These are phyloP conservation scores for Eutolmus rufibarbis DNA, from an alignment of 2,888 invertebrate species.

Conservation along the genomic window DNA sequence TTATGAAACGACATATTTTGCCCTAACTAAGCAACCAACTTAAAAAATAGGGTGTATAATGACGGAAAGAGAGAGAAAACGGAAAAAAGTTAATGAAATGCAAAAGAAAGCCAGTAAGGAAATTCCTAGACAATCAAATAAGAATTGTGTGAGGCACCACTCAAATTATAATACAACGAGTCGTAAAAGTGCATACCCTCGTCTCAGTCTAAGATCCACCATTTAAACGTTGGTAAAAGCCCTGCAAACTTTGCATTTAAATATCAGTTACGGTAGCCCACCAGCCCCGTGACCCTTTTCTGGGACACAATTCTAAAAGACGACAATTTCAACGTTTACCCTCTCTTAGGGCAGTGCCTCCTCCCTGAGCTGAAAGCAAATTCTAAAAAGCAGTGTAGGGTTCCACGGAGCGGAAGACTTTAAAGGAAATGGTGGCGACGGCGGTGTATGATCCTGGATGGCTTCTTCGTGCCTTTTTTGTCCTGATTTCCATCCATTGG, in stretches of 20 bases:
- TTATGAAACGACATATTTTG: too few relatives aligned
- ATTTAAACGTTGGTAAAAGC: neutral
- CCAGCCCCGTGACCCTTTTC: neutral
- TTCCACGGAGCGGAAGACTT: neutral
- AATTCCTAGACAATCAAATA: neutral
- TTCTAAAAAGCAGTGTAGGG: neutral
- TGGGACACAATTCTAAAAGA: neutral
- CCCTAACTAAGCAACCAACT: too few relatives aligned
- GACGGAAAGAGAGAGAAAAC: neutral
- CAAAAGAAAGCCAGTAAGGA: neutral
- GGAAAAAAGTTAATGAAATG: too few relatives aligned
- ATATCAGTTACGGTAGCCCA: neutral
- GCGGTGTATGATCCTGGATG: neutral
- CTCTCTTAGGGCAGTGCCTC: neutral
- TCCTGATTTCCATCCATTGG: neutral
- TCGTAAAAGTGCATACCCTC: neutral
- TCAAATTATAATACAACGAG: neutral
- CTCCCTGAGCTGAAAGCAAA: neutral
- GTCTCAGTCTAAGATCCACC: neutral
- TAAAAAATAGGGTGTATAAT: neutral
- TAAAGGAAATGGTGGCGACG: neutral
- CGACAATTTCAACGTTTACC: neutral
- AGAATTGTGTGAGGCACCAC: neutral
- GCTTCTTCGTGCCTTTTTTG: neutral
- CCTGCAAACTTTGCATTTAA: constrained; percentile 15